These are phyloP conservation scores for Hofmannophila pseudospretella DNA, from an alignment of 2,888 invertebrate species.

Conservation along the genomic window DNA sequence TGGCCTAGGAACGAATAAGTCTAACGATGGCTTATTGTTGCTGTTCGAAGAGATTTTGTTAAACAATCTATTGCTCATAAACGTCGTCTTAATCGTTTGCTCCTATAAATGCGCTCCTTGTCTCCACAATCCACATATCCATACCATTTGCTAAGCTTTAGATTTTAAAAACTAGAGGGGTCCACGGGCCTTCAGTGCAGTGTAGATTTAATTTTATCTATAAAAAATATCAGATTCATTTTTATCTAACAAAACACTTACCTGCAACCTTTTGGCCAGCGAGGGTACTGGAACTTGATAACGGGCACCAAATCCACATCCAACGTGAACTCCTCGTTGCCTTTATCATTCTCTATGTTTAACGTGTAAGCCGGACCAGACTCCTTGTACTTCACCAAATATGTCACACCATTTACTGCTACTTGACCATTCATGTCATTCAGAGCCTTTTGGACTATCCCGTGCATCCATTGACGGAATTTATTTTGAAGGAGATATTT, in stretches of 20 bases:
- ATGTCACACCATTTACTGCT: conserved; percentile 38
- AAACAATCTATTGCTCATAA: no score
- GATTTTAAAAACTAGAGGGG: no score
- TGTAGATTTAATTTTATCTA: no score
- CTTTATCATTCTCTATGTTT: conserved; percentile 39
- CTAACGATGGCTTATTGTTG: no score
- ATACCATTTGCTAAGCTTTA: no score
- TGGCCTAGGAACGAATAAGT: no score
- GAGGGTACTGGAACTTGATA: conserved; percentile 57
- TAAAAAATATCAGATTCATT: no score
- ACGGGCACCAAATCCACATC: conserved; percentile 76
- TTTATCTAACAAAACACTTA: conserved; percentile 16
- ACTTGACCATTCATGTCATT: conserved; percentile 47
- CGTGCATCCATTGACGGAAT: conserved; percentile 75
- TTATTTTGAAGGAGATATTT: conserved; percentile 66
- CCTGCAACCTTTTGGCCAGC: conserved; percentile 60
- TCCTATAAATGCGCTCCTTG: no score
- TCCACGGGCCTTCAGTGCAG: no score
- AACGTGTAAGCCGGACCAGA: conserved; percentile 78
- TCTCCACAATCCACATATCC: no score
- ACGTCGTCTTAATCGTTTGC: no score
- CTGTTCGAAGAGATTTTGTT: no score
- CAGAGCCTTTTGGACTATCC: conserved; percentile 58
- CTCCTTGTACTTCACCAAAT: conserved; percentile 49
- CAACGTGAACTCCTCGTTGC: conserved; percentile 40